phyloP scores from a whole-genome alignment of 2,888 invertebrate genomes.

The Drosophila maculinotata region DNA sequence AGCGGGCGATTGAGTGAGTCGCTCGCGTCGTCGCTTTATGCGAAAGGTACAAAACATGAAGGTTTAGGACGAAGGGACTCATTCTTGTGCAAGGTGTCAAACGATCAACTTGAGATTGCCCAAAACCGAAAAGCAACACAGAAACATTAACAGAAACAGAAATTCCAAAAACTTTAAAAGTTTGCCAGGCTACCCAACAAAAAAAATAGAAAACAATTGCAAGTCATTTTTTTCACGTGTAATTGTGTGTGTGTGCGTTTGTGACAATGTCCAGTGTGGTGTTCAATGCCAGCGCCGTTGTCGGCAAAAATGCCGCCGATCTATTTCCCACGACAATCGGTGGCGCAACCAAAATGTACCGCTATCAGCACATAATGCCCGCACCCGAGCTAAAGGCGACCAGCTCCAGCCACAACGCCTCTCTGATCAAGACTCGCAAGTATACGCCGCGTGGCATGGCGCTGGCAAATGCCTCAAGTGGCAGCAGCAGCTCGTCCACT shows the following conservation, averaged over 20 bases:
- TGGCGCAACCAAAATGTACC: constrained; percentile 69
- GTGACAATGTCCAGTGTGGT: constrained; percentile 60
- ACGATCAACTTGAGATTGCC: constrained; percentile 80
- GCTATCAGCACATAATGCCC: constrained; percentile 80
- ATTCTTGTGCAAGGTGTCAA: constrained; percentile 86
- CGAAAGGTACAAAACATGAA: constrained; percentile 85
- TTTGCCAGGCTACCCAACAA: background rate
- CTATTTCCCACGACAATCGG: constrained; percentile 66
- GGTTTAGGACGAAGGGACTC: constrained; percentile 86
- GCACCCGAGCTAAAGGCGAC: constrained; percentile 53
- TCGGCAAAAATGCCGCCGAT: constrained; percentile 49
- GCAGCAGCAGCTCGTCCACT: constrained; percentile 11
- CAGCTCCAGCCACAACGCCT: constrained; percentile 13
- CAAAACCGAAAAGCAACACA: constrained; percentile 15
- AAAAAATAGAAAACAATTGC: background rate
- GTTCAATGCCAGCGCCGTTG: constrained; percentile 53
- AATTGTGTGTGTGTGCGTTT: constrained; percentile 34
- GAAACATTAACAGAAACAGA: background rate
- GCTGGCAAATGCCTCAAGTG: constrained; percentile 33
- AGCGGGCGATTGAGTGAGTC: constrained; percentile 14
- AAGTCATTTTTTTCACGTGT: constrained; percentile 26
- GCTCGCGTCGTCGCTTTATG: no score
- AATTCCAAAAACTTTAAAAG: constrained; percentile 24
- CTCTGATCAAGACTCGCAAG: constrained; percentile 89
- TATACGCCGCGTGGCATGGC: constrained; percentile 87